Evolutionary conservation across 2,113 vertebrate species (phyloP).

Genomic region (Ascaphus truei): DNA sequence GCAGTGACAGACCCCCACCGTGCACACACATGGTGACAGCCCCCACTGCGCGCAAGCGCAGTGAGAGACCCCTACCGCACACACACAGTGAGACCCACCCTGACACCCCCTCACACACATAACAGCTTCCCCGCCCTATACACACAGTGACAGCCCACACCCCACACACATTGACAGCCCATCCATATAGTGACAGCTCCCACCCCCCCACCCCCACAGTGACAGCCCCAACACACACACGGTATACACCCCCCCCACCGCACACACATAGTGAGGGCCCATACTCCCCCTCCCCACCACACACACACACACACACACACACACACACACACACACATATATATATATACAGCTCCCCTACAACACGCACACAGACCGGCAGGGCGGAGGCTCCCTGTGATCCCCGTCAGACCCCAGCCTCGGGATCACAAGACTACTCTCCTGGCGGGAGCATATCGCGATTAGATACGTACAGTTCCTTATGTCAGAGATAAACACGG

Average conservation of each 20-base stretch:
- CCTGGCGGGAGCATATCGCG: not conserved
- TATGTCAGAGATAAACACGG: slow-evolving; percentile 91
- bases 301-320: not conserved
- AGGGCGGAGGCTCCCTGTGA: not conserved
- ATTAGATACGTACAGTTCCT: no score
- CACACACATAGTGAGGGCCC: no score
- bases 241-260: not conserved
- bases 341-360: no score
- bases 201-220: not conserved
- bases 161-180: not conserved
- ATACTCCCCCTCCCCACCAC: not conserved
- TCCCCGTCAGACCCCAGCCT: not conserved
- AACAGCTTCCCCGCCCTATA: not conserved
- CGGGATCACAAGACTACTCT: not conserved
- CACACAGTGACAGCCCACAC: not conserved
- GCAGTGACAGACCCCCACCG: no score
- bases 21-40: no score
- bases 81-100: no score
- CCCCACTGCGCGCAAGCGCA: no score
- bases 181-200: not conserved
- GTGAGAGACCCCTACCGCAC: no score
- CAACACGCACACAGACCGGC: no score
- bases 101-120: no score
- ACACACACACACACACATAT: not conserved
- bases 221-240: not conserved